These are phyloP conservation scores for Tychaedon coryphoeus DNA, from an alignment of 2,113 vertebrate genomes.

Conservation along the genomic window DNA sequence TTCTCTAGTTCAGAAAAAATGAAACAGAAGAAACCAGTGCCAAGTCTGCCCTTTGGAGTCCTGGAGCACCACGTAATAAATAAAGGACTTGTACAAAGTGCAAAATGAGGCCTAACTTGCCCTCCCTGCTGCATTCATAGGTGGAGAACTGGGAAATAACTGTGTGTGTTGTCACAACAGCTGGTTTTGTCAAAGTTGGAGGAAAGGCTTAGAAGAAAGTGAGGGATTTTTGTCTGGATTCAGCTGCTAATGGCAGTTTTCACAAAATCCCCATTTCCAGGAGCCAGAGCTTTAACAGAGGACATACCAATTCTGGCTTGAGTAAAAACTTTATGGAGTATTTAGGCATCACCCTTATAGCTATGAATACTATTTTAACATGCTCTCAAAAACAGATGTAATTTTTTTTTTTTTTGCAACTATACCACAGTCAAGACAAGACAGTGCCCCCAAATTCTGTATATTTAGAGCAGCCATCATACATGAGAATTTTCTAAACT, in stretches of 20 bases:
- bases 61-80: not conserved
- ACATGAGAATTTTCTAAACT: not conserved
- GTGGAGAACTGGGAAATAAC: not conserved
- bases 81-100: not conserved
- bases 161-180: not conserved
- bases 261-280: not conserved
- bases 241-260: not conserved
- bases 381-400: not conserved
- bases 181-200: not conserved
- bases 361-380: not conserved
- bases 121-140: not conserved
- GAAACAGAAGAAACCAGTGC: not conserved
- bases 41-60: not conserved
- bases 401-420: not conserved
- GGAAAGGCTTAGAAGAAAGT: not conserved
- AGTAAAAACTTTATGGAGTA: not conserved
- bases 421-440: not conserved
- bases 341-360: not conserved
- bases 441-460: not conserved
- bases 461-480: not conserved
- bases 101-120: not conserved
- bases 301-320: not conserved
- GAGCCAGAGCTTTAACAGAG: not conserved
- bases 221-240: not conserved
- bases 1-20: not conserved